phyloP scores from a whole-genome alignment of 2,888 invertebrate genomes.

The Ommatoiulus sabulosus region DNA sequence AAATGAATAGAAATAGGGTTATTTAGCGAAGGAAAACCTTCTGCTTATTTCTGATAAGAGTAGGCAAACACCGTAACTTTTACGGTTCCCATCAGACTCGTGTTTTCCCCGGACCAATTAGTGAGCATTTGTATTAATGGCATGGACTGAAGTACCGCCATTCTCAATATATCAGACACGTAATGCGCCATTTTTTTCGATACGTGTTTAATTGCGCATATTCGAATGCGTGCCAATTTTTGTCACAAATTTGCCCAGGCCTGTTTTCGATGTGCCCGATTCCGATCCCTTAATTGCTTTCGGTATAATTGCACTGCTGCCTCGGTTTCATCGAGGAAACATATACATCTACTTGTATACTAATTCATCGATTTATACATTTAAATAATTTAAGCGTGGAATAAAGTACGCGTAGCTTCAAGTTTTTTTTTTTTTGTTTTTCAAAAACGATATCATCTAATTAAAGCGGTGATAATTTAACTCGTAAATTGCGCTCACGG shows the following conservation, averaged over 20 bases:
- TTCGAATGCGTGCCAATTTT: slow-evolving; percentile 45
- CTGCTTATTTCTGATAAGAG: slow-evolving; percentile 55
- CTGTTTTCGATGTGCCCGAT: background rate
- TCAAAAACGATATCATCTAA: slow-evolving; percentile 9
- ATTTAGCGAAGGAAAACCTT: slow-evolving; percentile 49
- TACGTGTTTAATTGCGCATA: slow-evolving; percentile 45
- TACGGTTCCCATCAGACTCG: slow-evolving; percentile 52
- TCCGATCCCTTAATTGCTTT: slow-evolving; percentile 33
- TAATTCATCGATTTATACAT: slow-evolving; percentile 6
- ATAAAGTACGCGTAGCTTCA: background rate
- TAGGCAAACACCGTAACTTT: slow-evolving; percentile 54
- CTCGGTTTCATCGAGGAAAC: background rate
- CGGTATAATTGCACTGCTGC: slow-evolving; percentile 6
- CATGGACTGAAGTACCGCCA: slow-evolving; percentile 20
- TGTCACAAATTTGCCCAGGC: background rate
- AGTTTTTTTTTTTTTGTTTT: background rate
- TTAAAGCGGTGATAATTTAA: slow-evolving; percentile 2
- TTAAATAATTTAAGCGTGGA: slow-evolving; percentile 20
- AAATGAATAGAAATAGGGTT: slow-evolving; percentile 54
- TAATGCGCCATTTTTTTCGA: slow-evolving; percentile 20
- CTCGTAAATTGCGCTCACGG: background rate
- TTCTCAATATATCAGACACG: slow-evolving; percentile 16
- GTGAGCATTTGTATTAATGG: slow-evolving; percentile 47
- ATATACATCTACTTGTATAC: background rate
- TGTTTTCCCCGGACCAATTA: slow-evolving; percentile 51